phyloP scores from a whole-genome alignment of 2,113 vertebrate genomes.

The Psettodes erumei region DNA sequence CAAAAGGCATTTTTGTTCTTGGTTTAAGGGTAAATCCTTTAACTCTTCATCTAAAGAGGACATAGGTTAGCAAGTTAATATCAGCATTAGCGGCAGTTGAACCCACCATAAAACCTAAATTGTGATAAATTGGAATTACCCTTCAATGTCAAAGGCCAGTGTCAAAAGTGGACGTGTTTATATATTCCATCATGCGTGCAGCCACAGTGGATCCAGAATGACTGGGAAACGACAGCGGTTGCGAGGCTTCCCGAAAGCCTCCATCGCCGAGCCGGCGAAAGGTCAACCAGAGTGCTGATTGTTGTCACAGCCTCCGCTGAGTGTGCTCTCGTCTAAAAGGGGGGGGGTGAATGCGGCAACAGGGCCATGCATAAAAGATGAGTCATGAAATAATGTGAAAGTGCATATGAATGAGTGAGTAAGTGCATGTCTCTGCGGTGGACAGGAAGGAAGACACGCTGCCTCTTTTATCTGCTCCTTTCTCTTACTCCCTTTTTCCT shows the following conservation, averaged over 20 bases:
- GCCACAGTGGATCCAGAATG: neutral
- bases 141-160: neutral
- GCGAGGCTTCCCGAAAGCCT: neutral
- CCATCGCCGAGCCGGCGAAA: slow-evolving; percentile 26
- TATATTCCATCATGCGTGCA: neutral
- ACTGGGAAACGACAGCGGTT: slow-evolving; percentile 3
- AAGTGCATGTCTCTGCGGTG: neutral
- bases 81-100: too few species aligned
- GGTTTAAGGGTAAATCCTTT: too few species aligned
- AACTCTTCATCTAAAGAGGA: too few species aligned
- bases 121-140: neutral
- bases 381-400: slow-evolving; percentile 40
- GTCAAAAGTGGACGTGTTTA: neutral
- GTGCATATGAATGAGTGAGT: slow-evolving; percentile 22
- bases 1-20: too few species aligned
- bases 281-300: slow-evolving; percentile 17
- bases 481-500: neutral
- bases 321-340: too few species aligned
- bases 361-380: slow-evolving; percentile 56
- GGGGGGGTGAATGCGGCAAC: too few species aligned
- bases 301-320: too few species aligned
- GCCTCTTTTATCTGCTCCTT: neutral
- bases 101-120: neutral
- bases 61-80: too few species aligned
- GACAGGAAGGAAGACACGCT: neutral